Evolutionary conservation across 2,797 vertebrate species (phyloP).

Genomic region (Somateria mollissima): DNA sequence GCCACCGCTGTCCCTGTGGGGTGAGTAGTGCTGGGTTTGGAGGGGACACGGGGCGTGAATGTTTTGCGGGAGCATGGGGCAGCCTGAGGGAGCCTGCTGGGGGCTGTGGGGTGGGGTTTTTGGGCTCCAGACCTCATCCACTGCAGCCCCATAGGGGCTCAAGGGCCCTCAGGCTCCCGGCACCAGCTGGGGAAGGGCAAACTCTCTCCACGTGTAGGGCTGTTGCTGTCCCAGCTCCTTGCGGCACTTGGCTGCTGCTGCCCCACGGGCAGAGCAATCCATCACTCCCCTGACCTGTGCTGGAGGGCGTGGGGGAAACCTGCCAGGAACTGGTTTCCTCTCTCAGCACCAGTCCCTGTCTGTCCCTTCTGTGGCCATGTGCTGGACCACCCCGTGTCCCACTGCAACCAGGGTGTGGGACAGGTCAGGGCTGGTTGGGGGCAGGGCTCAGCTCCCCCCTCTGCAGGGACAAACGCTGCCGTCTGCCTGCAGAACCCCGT

Average conservation of each 20-base stretch:
- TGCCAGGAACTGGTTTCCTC: background rate
- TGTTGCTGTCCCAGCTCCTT: background rate
- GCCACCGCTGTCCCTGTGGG: accelerated
- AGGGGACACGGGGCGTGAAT: background rate
- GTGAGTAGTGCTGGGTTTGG: background rate
- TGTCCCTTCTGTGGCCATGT: background rate
- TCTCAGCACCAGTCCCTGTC: background rate
- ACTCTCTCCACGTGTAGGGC: background rate
- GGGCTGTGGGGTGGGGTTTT: background rate
- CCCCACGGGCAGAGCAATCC: background rate
- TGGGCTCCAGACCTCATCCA: background rate
- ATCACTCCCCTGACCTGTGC: background rate
- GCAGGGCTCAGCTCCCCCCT: background rate
- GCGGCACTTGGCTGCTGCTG: background rate
- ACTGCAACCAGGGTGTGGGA: accelerated
- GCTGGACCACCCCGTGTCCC: accelerated
- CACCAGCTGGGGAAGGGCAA: background rate
- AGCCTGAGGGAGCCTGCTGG: background rate
- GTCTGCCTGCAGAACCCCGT: background rate
- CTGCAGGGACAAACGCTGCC: background rate
- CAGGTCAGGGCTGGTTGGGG: background rate
- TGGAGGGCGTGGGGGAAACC: too few relatives aligned
- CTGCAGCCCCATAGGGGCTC: background rate
- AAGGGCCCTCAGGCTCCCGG: background rate
- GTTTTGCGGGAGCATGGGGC: background rate